phyloP scores from a whole-genome alignment of 2,888 invertebrate species.

The Apeira syringaria region DNA sequence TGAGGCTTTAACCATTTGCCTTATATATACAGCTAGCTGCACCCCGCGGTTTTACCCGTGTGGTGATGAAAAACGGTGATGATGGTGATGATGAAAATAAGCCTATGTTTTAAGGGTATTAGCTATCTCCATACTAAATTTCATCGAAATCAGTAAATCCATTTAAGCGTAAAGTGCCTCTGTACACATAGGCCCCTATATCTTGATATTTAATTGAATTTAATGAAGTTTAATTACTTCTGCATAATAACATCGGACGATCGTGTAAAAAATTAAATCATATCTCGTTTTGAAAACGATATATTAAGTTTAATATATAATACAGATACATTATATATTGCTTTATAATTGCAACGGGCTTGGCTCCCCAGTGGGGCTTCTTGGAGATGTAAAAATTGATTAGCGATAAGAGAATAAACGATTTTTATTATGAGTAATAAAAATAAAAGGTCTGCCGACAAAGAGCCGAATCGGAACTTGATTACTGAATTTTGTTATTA shows the following conservation, averaged over 20 bases:
- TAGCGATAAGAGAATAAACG: slow-evolving; percentile 24
- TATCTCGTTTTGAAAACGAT: neutral
- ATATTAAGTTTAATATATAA: neutral
- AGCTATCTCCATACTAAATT: no score
- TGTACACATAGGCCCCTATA: no score
- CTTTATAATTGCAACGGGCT: slow-evolving; percentile 14
- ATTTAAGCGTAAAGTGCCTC: no score
- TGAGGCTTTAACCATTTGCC: no score
- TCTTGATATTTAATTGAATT: no score
- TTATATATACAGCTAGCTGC: no score
- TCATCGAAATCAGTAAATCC: no score
- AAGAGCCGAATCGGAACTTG: slow-evolving; percentile 19
- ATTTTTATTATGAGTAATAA: slow-evolving; percentile 20
- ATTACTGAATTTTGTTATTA: slow-evolving; percentile 17
- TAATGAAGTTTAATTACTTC: no score
- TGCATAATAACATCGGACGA: slow-evolving; percentile 16
- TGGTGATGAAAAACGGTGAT: no score
- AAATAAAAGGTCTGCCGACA: slow-evolving; percentile 24
- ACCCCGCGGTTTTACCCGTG: no score
- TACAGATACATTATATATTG: slow-evolving; percentile 9
- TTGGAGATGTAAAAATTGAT: slow-evolving; percentile 22
- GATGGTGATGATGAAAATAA: no score
- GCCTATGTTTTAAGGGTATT: no score
- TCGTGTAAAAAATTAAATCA: slow-evolving; percentile 19
- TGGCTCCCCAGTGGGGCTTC: slow-evolving; percentile 18